A percentile compares a stretch with the other conserved stretches of the same genome.
These are phyloP conservation scores for Amblyopsis rosae DNA, from an alignment of 2,113 vertebrate genomes.

Conservation along the genomic window DNA sequence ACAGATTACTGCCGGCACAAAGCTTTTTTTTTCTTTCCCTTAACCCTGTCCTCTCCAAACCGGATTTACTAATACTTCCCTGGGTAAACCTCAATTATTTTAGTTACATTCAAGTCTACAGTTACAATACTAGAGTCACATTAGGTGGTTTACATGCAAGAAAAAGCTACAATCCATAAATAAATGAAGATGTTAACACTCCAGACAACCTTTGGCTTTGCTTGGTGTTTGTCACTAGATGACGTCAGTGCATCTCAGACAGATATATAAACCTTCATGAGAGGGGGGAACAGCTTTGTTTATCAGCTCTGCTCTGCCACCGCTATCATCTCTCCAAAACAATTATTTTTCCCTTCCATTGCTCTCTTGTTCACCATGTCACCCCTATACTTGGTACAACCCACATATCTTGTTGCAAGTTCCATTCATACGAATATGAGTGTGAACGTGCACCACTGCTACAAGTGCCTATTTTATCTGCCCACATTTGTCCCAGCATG, in stretches of 20 bases:
- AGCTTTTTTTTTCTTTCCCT: conserved; percentile 25
- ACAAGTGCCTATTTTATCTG: conserved; percentile 52
- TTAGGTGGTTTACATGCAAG: too few species aligned
- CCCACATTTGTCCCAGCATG: conserved; percentile 57
- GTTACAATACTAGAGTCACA: neutral
- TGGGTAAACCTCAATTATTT: conserved; percentile 7
- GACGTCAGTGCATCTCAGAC: conserved; percentile 37
- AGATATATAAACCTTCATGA: conserved; percentile 42
- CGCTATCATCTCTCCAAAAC: conserved; percentile 43
- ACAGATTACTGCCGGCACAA: conserved; percentile 50
- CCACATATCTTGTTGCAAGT: conserved; percentile 16
- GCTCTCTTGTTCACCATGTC: neutral
- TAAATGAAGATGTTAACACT: neutral
- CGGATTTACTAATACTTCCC: conserved; percentile 20
- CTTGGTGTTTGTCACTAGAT: conserved; percentile 11
- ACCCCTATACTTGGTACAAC: conserved; percentile 11
- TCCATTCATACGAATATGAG: conserved; percentile 11
- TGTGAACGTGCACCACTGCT: conserved; percentile 45
- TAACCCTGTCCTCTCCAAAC: conserved; percentile 34
- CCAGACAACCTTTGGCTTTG: conserved; percentile 32
- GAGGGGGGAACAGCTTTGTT: conserved; percentile 43
- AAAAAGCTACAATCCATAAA: too few species aligned
- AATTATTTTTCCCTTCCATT: conserved; percentile 20
- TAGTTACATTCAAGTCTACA: conserved; percentile 1
- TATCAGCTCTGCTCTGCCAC: conserved; percentile 42